Evolutionary conservation across 2,797 vertebrate genomes (phyloP), one percentile per base, ranked within the genome.

Genomic region (Protonibea diacanthus): DNA sequence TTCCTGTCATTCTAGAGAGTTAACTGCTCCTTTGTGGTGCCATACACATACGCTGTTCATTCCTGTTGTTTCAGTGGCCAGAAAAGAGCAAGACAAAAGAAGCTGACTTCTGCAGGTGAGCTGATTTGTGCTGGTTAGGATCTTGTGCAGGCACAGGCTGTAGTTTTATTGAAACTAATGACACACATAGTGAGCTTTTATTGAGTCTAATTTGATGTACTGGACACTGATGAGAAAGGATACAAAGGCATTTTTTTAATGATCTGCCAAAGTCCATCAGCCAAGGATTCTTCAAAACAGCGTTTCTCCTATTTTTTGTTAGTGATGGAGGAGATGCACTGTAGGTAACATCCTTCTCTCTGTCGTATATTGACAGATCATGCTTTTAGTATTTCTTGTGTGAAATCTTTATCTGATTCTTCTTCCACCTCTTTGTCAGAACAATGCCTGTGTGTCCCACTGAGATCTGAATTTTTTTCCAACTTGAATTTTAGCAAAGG

Each of bases 321-420:
- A 20, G 27, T 40, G 49, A 65, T 6, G 15, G 11, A 27, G 15
- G 52, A 67, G 14, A 21, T 67, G 33, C 33, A 15, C 38, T 18
- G 25, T 53, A 23, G 12, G 42, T 57, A 64, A 58, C 13, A 21
- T 38, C 4, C 5, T 48, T 49, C 18, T 71, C 1, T 23, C 27
- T 58, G 27, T 44, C 23, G 33, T 62, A 15, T 55, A 58, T 17
- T 7, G 17, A 20, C 48, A 55, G 40, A 56, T 8, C 13, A 15
- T 53, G 14, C 21, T 51, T 57, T 72, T 48, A 18, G 53, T 56
- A 63, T 40, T 59, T 64, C 21, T 45, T 64, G 8, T 68, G 38
- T 72, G 17, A 55, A 18, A 60, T 53, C 27, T 55, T 29, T 42
- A 17, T 57, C 15, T 60, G 64, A 33, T 53, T 45, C 20, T 42